A percentile compares a stretch with the other conserved stretches of the same genome.
phyloP scores from a whole-genome alignment of 2,888 invertebrate species.

The Ptycholaimellus sp. region DNA sequence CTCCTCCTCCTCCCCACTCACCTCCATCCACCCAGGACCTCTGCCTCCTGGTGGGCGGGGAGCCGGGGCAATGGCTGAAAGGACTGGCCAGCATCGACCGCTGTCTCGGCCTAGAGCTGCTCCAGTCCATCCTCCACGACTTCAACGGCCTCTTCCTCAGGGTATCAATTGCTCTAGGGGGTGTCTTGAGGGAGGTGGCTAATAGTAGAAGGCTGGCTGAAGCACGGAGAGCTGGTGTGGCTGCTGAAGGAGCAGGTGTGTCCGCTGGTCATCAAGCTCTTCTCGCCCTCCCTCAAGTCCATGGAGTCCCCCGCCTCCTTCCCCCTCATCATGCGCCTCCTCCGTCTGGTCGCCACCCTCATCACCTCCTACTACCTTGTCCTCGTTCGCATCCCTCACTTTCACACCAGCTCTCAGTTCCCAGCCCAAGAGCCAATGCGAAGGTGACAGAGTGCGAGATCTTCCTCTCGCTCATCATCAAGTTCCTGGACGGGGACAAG shows the following conservation, averaged over 20 bases:
- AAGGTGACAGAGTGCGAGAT: conserved; percentile 93
- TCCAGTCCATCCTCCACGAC: conserved; percentile 66
- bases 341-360: conserved; percentile 69
- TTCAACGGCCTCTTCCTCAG: conserved; percentile 31
- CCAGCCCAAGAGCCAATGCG: conserved; percentile 12
- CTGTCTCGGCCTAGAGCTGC: conserved; percentile 75
- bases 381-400: conserved; percentile 8
- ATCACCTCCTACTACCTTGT: conserved; percentile 62
- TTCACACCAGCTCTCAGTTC: conserved; percentile 13
- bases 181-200: too few relatives aligned
- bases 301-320: conserved; percentile 61
- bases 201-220: too few relatives aligned
- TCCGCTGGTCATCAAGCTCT: conserved; percentile 85
- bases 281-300: conserved; percentile 94
- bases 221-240: conserved; percentile 80
- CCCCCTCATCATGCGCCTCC: conserved; percentile 76
- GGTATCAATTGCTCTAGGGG: too few relatives aligned
- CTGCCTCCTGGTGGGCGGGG: conserved; percentile 81
- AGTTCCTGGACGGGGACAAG: conserved; percentile 87
- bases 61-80: conserved; percentile 75
- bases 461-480: conserved; percentile 78
- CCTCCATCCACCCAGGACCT: conserved; percentile 44
- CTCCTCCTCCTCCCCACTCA: background rate
- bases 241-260: conserved; percentile 85
- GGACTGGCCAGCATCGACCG: conserved; percentile 91